phyloP scores from a whole-genome alignment of 2,888 invertebrate species.

The Drosophila ochracea region DNA sequence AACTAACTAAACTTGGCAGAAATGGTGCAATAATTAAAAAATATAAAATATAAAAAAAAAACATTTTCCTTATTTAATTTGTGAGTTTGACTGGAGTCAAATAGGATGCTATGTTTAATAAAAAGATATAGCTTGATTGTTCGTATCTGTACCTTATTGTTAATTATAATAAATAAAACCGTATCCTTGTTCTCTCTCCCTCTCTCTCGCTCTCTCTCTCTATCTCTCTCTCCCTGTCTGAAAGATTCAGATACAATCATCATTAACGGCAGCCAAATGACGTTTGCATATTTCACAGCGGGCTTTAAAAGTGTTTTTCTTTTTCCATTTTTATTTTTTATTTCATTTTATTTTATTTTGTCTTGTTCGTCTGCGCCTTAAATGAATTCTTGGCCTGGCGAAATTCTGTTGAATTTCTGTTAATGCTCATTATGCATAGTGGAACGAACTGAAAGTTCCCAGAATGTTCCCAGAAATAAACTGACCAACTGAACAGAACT shows the following conservation, averaged over 20 bases:
- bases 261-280: slow-evolving; percentile 61
- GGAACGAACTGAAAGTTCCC: slow-evolving; percentile 35
- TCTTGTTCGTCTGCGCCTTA: slow-evolving; percentile 13
- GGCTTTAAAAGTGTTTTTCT: slow-evolving; percentile 15
- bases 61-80: not conserved
- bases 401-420: slow-evolving; percentile 64
- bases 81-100: not conserved
- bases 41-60: not conserved
- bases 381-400: slow-evolving; percentile 46
- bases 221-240: not conserved
- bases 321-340: not conserved
- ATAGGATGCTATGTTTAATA: too few species aligned
- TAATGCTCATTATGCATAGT: slow-evolving; percentile 66
- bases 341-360: not conserved
- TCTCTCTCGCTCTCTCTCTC: not conserved
- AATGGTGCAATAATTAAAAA: not conserved
- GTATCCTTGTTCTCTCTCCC: not conserved
- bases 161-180: not conserved
- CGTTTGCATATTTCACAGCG: slow-evolving; percentile 61
- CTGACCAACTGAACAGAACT: slow-evolving; percentile 27
- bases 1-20: not conserved
- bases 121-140: not conserved
- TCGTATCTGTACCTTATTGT: not conserved
- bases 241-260: slow-evolving; percentile 24
- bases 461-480: slow-evolving; percentile 60